Percentiles rank a stretch among this genome's conserved stretches.
Conservation (phyloP, 2,113 vertebrate species). For the Catharus minimus region DNA sequence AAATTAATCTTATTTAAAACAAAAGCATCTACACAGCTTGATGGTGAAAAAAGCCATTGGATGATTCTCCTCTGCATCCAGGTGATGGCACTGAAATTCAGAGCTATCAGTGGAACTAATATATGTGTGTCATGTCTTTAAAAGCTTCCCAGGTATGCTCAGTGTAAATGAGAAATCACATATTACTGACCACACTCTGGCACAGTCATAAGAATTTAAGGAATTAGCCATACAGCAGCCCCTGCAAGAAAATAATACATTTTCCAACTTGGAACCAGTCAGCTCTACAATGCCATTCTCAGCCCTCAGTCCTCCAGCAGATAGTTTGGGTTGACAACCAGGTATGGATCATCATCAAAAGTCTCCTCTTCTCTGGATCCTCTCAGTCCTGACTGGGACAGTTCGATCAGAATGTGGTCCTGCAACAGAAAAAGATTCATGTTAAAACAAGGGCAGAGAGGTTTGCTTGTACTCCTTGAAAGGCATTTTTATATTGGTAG, state of each 20-base stretch:
- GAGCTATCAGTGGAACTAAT: not conserved
- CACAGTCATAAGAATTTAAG: not conserved
- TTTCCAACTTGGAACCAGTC: not conserved
- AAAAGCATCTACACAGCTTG: not conserved
- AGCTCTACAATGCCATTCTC: not conserved
- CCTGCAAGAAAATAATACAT: not conserved
- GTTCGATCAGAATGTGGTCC: slow-evolving; percentile 96
- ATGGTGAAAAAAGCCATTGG: not conserved
- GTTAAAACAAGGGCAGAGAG: not conserved
- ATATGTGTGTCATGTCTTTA: not conserved
- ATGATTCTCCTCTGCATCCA: not conserved
- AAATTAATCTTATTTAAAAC: not conserved
- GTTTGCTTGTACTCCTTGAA: not conserved
- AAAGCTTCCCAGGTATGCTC: not conserved
- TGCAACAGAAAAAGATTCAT: slow-evolving; percentile 57
- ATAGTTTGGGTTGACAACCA: slow-evolving; percentile 98
- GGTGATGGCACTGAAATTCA: not conserved
- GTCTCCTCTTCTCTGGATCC: slow-evolving; percentile 75
- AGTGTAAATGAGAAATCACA: not conserved
- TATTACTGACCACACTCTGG: not conserved
- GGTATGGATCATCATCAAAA: slow-evolving; percentile 81
- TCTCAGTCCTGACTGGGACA: slow-evolving; percentile 86
- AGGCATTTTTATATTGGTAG: not conserved
- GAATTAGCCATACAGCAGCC: not conserved
- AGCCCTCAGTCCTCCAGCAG: slow-evolving; percentile 85